Evolutionary conservation across 2,888 invertebrate genomes (phyloP).

Genomic region (Tipula lateralis): DNA sequence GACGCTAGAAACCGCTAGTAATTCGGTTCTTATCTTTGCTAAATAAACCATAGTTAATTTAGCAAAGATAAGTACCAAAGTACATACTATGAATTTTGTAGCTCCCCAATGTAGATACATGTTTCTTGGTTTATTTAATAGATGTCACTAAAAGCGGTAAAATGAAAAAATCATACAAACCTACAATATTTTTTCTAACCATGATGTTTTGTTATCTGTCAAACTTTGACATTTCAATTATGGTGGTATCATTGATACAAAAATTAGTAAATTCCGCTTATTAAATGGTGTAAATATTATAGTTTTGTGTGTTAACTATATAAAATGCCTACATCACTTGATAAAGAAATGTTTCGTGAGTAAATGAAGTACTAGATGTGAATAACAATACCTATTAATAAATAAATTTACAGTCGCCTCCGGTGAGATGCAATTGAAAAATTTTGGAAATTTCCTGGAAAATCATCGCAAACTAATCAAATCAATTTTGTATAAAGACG

Average conservation of each 20-base stretch:
- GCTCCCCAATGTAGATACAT: too few species aligned
- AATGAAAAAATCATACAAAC: background rate
- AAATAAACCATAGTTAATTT: too few species aligned
- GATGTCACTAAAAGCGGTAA: background rate
- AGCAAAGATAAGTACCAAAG: too few species aligned
- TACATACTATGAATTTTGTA: too few species aligned
- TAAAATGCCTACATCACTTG: background rate
- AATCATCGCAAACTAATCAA: conserved; percentile 31
- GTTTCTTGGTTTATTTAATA: too few species aligned
- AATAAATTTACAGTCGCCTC: conserved; percentile 38
- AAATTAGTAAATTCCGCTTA: background rate
- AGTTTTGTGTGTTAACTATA: background rate
- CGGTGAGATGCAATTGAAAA: conserved; percentile 44
- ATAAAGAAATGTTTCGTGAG: conserved; percentile 26
- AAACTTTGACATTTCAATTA: background rate
- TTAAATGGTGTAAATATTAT: background rate
- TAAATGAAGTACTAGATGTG: background rate
- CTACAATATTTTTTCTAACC: background rate
- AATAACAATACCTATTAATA: background rate
- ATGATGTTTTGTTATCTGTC: background rate
- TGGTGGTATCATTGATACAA: too few species aligned
- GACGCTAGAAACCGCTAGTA: too few species aligned
- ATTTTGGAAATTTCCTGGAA: conserved; percentile 43
- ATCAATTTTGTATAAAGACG: background rate
- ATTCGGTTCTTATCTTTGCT: too few species aligned